phyloP scores from a whole-genome alignment of 1,140 invertebrate species.

The Caerostris darwini region DNA sequence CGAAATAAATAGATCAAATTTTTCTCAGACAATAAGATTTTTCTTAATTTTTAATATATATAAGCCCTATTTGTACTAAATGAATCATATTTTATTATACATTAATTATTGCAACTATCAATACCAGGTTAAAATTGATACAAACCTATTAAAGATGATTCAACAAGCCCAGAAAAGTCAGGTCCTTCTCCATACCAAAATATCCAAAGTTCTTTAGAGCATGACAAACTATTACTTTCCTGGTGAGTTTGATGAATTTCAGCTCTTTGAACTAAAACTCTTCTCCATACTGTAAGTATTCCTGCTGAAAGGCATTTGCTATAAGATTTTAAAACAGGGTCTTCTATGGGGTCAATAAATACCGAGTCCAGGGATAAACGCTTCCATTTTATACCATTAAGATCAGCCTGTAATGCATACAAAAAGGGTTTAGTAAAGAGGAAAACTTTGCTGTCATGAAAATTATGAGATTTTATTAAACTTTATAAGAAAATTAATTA shows the following conservation, averaged over 20 bases:
- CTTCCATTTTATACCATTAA: slow-evolving; percentile 99
- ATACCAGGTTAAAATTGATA: slow-evolving; percentile 62
- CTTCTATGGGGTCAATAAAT: slow-evolving; percentile 88
- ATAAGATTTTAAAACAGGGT: slow-evolving; percentile 96
- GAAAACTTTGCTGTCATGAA: not conserved
- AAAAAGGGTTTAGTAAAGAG: not conserved
- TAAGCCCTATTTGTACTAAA: too few species aligned
- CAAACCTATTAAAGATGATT: slow-evolving; percentile 37
- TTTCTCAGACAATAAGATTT: too few species aligned
- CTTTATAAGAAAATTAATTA: not conserved
- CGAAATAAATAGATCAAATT: too few species aligned
- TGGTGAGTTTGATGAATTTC: not conserved
- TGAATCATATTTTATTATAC: too few species aligned
- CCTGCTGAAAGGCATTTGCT: slow-evolving; percentile 95
- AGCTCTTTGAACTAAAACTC: slow-evolving; percentile 81
- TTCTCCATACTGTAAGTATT: slow-evolving; percentile 97
- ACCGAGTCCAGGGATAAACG: slow-evolving; percentile 89
- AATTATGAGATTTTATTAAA: not conserved
- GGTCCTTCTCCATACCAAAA: slow-evolving; percentile 99
- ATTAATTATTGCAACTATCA: too few species aligned
- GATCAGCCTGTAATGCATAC: slow-evolving; percentile 90
- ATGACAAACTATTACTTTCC: slow-evolving; percentile 53
- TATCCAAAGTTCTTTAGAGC: slow-evolving; percentile 96
- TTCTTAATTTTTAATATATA: too few species aligned
- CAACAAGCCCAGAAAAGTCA: slow-evolving; percentile 84